Base-by-base conservation (phyloP, 1,140 invertebrate genomes). In the Diabrotica virgifera region DNA sequence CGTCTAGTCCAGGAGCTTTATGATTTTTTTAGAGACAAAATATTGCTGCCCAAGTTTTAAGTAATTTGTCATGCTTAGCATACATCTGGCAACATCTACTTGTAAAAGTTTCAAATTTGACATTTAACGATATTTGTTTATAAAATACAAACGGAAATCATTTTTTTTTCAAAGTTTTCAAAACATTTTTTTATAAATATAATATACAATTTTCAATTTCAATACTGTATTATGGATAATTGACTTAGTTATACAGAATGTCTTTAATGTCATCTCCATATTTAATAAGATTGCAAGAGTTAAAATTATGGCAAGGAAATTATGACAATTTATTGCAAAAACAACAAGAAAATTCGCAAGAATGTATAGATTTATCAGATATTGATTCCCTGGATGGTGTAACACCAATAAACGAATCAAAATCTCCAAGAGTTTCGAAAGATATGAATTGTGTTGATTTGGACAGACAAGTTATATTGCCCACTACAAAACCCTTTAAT, bases 251-350 rank as follows among this genome's bases (percentile, higher is more conserved):
- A 24, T 24, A 24, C 24, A 24, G 37, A 36, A 70, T 70, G 69
- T 63, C 66, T 9, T 64, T 67, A 61, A 53, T 59, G 0, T 51
- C 70, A 9, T 64, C 67, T 10, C 52, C 59, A n/a, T 64, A 56
- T 24, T 52, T 62, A 9, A 60, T 65, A 9, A 55, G 59, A 40
- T 36, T 71, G 5, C 67, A 69, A 52, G 70, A 71, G 35, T 61
- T 71, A 14, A 69, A 71, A 57, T 24, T 68, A 24, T 71, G 70
- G 70, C 70, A 71, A 64, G 64, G 63, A 10, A 69, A 57, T 40
- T 71, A 63, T 54, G 70, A 71, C 14, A 61, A 64, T 53, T 24
- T 68, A 5, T 24, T 69, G 7, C 55, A 71, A 62, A 61, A 46
- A n/a, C 40, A 46, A 46, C 8, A 64, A 52, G n/a, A 46, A 10